A percentile compares a stretch with the other conserved stretches of the same genome.
Evolutionary conservation across 2,888 invertebrate genomes (phyloP).

Genomic region (Clistopyga incitator): DNA sequence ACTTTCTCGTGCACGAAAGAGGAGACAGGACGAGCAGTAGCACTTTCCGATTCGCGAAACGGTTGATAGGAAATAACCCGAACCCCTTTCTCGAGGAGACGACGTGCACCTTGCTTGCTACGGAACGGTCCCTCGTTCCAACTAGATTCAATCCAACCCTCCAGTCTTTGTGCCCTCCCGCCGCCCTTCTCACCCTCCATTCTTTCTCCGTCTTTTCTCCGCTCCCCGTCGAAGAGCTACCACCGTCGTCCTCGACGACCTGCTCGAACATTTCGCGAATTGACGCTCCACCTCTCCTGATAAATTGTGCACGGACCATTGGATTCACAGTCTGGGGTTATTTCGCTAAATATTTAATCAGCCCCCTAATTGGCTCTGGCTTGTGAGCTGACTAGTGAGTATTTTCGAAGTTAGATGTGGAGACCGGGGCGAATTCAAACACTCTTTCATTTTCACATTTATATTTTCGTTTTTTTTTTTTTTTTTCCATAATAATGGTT

Average conservation of each 20-base stretch:
- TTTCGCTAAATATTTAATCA: neutral
- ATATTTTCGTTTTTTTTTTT: neutral
- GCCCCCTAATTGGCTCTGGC: neutral
- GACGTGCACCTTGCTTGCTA: constrained; percentile 29
- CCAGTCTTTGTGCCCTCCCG: constrained; percentile 8
- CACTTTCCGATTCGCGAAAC: constrained; percentile 65
- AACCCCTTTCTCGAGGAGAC: constrained; percentile 66
- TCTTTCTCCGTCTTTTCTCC: neutral
- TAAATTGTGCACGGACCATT: constrained; percentile 17
- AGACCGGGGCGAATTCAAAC: too few species aligned
- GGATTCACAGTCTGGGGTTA: neutral
- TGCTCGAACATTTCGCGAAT: neutral
- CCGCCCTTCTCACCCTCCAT: constrained; percentile 20
- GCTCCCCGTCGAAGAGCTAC: constrained; percentile 14
- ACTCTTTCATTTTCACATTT: too few species aligned
- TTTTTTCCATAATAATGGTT: too few species aligned
- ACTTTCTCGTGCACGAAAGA: constrained; percentile 51
- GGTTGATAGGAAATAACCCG: constrained; percentile 73
- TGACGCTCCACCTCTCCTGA: neutral
- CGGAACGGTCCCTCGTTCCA: constrained; percentile 69
- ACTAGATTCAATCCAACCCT: constrained; percentile 72
- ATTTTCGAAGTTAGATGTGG: neutral
- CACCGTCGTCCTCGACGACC: neutral
- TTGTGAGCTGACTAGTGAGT: neutral
- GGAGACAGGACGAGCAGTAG: constrained; percentile 44